phyloP scores from a whole-genome alignment of 35 echinoderm and acorn worm genomes.

The Ptychodera flava region DNA sequence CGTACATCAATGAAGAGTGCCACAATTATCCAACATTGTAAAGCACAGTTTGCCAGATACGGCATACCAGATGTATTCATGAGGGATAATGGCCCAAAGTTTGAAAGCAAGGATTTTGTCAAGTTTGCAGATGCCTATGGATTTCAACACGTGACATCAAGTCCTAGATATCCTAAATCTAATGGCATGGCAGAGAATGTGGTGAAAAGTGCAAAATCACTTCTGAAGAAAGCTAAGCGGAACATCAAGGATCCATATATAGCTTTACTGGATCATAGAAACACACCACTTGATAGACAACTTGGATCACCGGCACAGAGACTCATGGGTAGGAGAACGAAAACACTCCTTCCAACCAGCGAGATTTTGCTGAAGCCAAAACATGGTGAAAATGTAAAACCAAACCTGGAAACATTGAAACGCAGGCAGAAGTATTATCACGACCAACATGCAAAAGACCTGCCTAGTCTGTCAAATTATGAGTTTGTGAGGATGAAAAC shows the following conservation, averaged over 20 bases:
- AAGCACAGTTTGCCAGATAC: constrained; percentile 44
- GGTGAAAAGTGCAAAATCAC: constrained; percentile 51
- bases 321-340: constrained; percentile 19
- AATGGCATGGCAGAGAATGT: no score
- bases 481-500: not conserved
- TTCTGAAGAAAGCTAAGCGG: constrained; percentile 26
- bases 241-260: constrained; percentile 8
- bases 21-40: constrained; percentile 26
- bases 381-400: constrained; percentile 15
- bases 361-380: constrained; percentile 20
- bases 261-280: constrained; percentile 32
- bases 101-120: constrained; percentile 20
- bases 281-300: constrained; percentile 43
- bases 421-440: constrained; percentile 31
- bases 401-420: constrained; percentile 16
- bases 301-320: constrained; percentile 58
- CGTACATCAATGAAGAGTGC: constrained; percentile 5
- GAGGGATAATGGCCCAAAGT: constrained; percentile 65
- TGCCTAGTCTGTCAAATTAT: not conserved
- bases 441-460: constrained; percentile 15
- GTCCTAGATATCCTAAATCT: constrained; percentile 10
- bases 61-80: constrained; percentile 44
- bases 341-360: constrained; percentile 18
- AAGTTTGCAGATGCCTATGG: constrained; percentile 27
- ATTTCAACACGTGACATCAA: constrained; percentile 32